Conservation (phyloP, 35 echinoderm and acorn worm species). For the Lytechinus pictus region DNA sequence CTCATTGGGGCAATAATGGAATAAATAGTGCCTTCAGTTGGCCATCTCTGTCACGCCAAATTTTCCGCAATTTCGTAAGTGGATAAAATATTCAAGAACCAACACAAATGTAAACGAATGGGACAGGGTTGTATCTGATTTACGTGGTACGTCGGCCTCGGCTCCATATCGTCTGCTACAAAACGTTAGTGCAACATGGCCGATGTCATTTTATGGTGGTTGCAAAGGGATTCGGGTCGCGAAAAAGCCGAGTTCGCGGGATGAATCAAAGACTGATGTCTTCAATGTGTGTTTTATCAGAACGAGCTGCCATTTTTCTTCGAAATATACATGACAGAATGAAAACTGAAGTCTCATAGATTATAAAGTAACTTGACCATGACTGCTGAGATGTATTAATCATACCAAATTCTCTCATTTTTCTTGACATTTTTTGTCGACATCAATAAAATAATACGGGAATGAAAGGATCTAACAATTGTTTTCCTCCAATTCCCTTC, state of each 20-base stretch:
- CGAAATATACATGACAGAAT: neutral
- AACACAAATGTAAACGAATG: neutral
- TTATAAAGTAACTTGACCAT: neutral
- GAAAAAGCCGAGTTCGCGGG: neutral
- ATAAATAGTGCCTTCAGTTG: neutral
- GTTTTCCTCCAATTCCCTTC: neutral
- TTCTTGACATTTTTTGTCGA: neutral
- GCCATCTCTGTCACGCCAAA: neutral
- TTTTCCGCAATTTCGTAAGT: neutral
- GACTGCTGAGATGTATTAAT: neutral
- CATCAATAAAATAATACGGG: neutral
- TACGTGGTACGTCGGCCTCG: neutral
- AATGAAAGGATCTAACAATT: neutral
- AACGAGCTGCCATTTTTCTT: neutral
- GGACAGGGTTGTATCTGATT: neutral
- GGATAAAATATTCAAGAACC: neutral
- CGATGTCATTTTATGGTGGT: constrained; percentile 11
- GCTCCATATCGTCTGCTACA: neutral
- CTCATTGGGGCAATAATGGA: neutral
- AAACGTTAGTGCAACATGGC: neutral
- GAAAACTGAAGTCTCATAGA: neutral
- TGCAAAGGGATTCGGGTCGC: neutral
- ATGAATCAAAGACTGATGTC: constrained; percentile 3
- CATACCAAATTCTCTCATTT: neutral
- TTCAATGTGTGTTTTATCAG: neutral